These are phyloP conservation scores for Pseudococcus jackbeardsleyi DNA, from an alignment of 2,888 invertebrate genomes.

Conservation along the genomic window DNA sequence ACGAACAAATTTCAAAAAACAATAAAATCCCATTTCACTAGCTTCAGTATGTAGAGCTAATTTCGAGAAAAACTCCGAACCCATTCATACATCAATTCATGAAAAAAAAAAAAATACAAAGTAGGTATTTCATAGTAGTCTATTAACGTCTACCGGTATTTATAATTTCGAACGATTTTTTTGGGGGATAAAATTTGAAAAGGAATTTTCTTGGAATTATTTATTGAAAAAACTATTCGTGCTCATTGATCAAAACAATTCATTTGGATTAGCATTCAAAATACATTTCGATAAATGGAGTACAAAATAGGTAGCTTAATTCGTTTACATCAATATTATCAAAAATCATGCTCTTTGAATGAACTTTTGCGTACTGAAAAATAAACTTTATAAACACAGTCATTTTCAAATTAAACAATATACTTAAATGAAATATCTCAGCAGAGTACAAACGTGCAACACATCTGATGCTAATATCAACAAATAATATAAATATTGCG, in stretches of 20 bases:
- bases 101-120: no score
- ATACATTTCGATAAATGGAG: no score
- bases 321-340: background rate
- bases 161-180: background rate
- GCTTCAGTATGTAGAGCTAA: no score
- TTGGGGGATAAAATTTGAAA: background rate
- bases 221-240: no score
- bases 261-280: no score
- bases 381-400: background rate
- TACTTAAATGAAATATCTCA: background rate
- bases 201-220: background rate
- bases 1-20: no score
- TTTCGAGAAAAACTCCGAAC: no score
- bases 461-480: background rate
- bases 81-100: conserved; percentile 4
- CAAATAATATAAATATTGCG: conserved; percentile 13
- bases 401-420: background rate
- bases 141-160: background rate
- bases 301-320: no score
- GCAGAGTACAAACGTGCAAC: conserved; percentile 8
- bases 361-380: background rate
- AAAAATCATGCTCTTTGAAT: background rate
- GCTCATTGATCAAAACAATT: background rate
- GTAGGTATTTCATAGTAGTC: conserved; percentile 15
- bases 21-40: no score